Conservation (phyloP, 2,888 invertebrate species). For the Noctua fimbriata region DNA sequence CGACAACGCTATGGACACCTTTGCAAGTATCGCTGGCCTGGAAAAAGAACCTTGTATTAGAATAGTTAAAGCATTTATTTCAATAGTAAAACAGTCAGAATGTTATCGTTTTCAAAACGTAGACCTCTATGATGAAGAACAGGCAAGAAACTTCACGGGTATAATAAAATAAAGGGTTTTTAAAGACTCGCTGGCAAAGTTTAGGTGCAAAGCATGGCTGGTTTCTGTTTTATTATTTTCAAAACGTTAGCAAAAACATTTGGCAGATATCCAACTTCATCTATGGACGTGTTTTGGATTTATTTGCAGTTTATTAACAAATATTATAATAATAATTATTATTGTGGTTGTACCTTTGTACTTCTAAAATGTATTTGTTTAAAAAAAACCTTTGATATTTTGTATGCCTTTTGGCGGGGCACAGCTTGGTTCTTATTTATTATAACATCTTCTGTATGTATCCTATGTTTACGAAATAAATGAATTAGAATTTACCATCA, state of each 20-base stretch:
- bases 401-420: too few species aligned
- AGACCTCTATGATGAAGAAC: neutral
- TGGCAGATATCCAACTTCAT: neutral
- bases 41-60: conserved; percentile 68
- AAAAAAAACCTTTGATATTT: too few species aligned
- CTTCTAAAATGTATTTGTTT: too few species aligned
- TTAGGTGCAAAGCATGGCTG: too few species aligned
- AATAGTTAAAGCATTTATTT: neutral
- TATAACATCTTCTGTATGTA: too few species aligned
- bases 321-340: too few species aligned
- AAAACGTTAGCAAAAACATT: neutral
- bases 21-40: conserved; percentile 94
- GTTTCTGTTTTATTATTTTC: neutral
- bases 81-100: neutral
- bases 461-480: too few species aligned
- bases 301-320: neutral
- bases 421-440: too few species aligned
- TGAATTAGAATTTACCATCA: too few species aligned
- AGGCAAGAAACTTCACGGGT: neutral
- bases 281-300: neutral
- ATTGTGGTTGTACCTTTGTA: too few species aligned
- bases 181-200: neutral
- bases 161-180: neutral
- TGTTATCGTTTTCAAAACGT: neutral
- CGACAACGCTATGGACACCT: conserved; percentile 95